Conservation (phyloP, 2,113 vertebrate species). For the Planiliza haematocheilus region DNA sequence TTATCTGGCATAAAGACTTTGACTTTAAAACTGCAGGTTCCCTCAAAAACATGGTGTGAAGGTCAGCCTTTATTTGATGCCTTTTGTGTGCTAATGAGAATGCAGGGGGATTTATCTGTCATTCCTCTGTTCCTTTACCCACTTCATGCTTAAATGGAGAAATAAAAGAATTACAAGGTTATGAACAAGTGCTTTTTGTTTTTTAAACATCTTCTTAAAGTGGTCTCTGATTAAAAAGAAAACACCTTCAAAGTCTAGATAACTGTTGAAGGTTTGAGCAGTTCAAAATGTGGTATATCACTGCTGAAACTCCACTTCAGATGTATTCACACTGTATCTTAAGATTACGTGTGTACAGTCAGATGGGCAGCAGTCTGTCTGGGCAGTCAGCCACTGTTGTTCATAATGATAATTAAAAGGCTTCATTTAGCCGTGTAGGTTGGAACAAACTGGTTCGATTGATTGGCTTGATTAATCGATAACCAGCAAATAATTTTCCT, state of each 20-base stretch:
- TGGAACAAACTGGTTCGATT: no score
- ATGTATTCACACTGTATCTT: neutral
- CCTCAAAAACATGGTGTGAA: slow-evolving; percentile 78
- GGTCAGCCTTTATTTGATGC: slow-evolving; percentile 79
- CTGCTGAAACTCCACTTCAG: neutral
- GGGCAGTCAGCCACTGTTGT: no score
- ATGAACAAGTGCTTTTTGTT: slow-evolving; percentile 54
- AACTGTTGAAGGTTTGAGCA: slow-evolving; percentile 21
- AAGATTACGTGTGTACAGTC: neutral
- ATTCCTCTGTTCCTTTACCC: slow-evolving; percentile 54
- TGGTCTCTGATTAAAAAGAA: slow-evolving; percentile 37
- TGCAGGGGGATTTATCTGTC: slow-evolving; percentile 62
- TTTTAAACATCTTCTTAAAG: slow-evolving; percentile 45
- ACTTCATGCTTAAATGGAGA: slow-evolving; percentile 46
- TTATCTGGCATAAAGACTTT: slow-evolving; percentile 83
- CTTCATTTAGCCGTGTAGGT: no score
- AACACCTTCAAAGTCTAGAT: slow-evolving; percentile 23
- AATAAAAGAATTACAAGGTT: slow-evolving; percentile 53
- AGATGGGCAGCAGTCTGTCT: neutral
- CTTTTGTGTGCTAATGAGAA: slow-evolving; percentile 83
- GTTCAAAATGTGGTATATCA: slow-evolving; percentile 5
- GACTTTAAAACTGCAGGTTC: slow-evolving; percentile 82
- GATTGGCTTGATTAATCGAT: no score
- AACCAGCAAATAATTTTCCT: no score
- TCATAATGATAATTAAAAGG: no score